Evolutionary conservation across 2,888 invertebrate genomes (phyloP).

Genomic region (Papilio elwesi): DNA sequence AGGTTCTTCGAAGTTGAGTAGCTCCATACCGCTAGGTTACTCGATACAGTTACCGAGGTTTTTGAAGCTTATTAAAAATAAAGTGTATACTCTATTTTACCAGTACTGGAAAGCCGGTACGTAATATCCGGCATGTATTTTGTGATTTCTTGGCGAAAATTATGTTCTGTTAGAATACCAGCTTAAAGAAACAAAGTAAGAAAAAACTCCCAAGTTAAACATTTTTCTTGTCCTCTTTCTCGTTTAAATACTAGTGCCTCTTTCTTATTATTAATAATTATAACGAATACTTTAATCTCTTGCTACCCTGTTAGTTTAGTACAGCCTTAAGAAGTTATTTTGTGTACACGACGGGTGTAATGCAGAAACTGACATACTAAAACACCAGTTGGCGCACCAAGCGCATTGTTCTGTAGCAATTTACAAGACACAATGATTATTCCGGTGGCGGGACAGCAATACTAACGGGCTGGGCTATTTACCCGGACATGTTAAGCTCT

Average conservation of each 20-base stretch:
- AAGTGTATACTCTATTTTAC: too few relatives aligned
- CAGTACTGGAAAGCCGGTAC: too few relatives aligned
- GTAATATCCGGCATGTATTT: too few relatives aligned
- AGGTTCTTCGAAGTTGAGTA: not conserved
- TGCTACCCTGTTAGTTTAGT: not conserved
- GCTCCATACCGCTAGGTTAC: not conserved
- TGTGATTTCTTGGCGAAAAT: too few relatives aligned
- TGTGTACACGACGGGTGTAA: not conserved
- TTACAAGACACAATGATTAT: slow-evolving; percentile 22
- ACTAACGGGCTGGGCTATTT: not conserved
- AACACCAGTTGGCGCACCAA: slow-evolving; percentile 6
- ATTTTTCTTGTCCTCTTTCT: too few relatives aligned
- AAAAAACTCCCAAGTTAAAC: too few relatives aligned
- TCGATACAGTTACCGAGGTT: not conserved
- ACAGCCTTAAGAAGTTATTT: not conserved
- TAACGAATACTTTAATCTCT: not conserved
- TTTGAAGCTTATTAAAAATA: too few relatives aligned
- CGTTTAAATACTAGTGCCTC: too few relatives aligned
- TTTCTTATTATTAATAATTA: too few relatives aligned
- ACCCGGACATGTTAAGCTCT: not conserved
- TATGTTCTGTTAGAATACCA: too few relatives aligned
- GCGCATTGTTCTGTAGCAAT: slow-evolving; percentile 10
- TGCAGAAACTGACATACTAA: slow-evolving; percentile 9
- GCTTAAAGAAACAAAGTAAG: too few relatives aligned
- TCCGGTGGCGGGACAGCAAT: slow-evolving; percentile 4